These are phyloP conservation scores for Cephus pygmeus DNA, from an alignment of 2,888 invertebrate species.

Conservation along the genomic window DNA sequence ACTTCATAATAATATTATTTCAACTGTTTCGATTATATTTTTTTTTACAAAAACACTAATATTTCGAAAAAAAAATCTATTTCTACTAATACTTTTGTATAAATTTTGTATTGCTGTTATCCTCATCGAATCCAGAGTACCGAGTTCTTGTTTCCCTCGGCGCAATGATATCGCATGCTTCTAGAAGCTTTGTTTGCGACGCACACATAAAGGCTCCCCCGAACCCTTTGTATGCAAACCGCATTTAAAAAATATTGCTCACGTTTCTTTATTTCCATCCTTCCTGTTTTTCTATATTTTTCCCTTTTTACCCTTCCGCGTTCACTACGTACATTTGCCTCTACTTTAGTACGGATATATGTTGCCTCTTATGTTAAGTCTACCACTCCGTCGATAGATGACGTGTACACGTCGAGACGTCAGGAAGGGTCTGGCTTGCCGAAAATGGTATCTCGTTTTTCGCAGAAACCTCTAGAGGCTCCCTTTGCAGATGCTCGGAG, in stretches of 20 bases:
- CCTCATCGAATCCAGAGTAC: background rate
- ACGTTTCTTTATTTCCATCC: conserved; percentile 21
- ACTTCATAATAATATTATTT: background rate
- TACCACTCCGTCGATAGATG: background rate
- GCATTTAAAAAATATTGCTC: conserved; percentile 31
- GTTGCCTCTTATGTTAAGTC: background rate
- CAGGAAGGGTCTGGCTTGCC: conserved; percentile 24
- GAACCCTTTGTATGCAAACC: background rate
- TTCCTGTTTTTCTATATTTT: conserved; percentile 11
- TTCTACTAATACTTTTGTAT: background rate
- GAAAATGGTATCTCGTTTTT: conserved; percentile 32
- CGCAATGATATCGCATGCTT: background rate
- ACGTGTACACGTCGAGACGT: conserved; percentile 12
- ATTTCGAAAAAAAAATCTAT: background rate
- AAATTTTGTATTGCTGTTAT: background rate
- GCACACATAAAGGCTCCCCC: background rate
- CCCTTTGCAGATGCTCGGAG: background rate
- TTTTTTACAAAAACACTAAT: background rate
- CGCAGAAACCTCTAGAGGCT: background rate
- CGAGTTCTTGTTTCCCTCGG: background rate
- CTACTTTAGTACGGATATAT: background rate
- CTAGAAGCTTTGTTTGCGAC: background rate
- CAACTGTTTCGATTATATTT: background rate
- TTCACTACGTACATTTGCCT: background rate
- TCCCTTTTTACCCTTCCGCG: background rate